Conservation (phyloP, 2,797 vertebrate species). For the Cyprinella venusta region DNA sequence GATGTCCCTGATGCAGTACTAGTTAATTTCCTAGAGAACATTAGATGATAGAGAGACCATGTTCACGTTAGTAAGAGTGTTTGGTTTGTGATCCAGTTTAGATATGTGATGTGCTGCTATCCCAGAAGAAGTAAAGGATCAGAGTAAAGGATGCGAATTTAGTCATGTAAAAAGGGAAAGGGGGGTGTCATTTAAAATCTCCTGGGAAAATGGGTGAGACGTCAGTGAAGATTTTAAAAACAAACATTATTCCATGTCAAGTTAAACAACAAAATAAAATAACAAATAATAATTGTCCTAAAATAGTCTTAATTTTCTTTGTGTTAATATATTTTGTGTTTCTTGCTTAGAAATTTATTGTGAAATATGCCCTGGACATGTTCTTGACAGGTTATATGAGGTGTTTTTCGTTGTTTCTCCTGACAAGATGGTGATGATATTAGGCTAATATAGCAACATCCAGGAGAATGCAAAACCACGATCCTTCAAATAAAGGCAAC, state of each 20-base stretch:
- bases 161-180: not conserved
- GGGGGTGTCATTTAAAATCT: not conserved
- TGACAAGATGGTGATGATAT: not conserved
- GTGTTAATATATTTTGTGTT: not conserved
- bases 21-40: constrained; percentile 60
- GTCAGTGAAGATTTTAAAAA: not conserved
- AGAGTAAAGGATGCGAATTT: not conserved
- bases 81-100: not conserved
- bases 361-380: not conserved
- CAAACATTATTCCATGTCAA: not conserved
- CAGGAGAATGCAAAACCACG: not conserved
- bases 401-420: not conserved
- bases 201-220: not conserved
- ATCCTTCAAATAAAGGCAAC: constrained; percentile 18
- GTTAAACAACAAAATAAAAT: not conserved
- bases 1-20: constrained; percentile 73
- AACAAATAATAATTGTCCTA: not conserved
- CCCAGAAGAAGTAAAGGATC: not conserved
- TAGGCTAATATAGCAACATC: not conserved
- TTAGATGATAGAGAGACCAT: not conserved
- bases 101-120: not conserved
- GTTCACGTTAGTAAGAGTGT: no score
- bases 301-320: not conserved
- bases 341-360: not conserved
- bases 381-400: not conserved